Evolutionary conservation across 30 jellyfish, hydroid and myxozoan genomes (phyloP), one percentile per base, ranked within the genome.

Genomic region (Chrysaora quinquecirrha): DNA sequence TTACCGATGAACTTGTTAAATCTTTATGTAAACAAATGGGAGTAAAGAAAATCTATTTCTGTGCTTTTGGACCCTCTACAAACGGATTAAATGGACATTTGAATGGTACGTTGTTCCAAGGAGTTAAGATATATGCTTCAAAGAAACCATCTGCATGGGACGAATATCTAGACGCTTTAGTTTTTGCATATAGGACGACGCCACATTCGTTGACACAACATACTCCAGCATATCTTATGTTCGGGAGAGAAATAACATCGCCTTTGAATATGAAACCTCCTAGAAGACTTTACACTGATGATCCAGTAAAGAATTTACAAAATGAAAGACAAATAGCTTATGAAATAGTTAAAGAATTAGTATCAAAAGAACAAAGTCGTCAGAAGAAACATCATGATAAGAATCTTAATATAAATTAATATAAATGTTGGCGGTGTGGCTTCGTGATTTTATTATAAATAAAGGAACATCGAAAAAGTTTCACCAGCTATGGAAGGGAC

Each of bases 141-240:
- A 58, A 58, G 20, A 58, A 58, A 19, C 71, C 7, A 25, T 11
- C 71, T 3, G 19, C 7, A 25, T 58, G 71, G 88, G 80, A 60
- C 34, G 29, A 58, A 28, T 61, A 76, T 34, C 88, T 76, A 16
- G 88, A 76, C 63, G 78, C 88, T n/a, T 27, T 76, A 62, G 32
- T 33, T 2, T 76, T 76, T 19, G 80, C 80, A 3, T 75, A 50
- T 24, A 49, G 87, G n/a, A 75, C 87, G 23, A 76, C 88, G 33
- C 88, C 88, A 14, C 88, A 76, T 48, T 76, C 88, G 11, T 67
- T 61, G 56, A 76, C 80, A 20, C 78, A 58, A 25, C 79, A 76
- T 30, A 52, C 88, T 27, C 88, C 88, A 4, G 88, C 79, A n/a
- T 76, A 27, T 33, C 25, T 73, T n/a, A 73, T 73, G 85, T 75